Conservation (phyloP, 2,113 vertebrate species). For the Vanacampus margaritifer region DNA sequence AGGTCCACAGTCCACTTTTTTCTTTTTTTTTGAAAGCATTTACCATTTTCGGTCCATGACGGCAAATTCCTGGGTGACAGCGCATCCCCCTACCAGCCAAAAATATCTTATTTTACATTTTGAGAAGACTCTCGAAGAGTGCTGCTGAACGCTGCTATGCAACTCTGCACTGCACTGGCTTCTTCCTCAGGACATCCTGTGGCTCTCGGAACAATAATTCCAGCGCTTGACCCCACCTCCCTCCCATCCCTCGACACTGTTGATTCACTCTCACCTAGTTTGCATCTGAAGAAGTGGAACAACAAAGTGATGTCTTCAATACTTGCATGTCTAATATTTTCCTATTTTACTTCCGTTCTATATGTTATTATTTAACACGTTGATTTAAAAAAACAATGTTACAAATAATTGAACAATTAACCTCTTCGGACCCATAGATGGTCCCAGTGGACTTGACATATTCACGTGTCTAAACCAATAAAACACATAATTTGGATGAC, state of each 20-base stretch:
- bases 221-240: slow-evolving; percentile 30
- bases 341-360: background rate
- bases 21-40: slow-evolving; percentile 2
- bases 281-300: background rate
- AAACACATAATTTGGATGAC: too few relatives aligned
- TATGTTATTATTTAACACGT: too few relatives aligned
- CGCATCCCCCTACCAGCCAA: background rate
- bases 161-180: slow-evolving; percentile 59
- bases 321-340: background rate
- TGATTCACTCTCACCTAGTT: slow-evolving; percentile 6
- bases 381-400: too few relatives aligned
- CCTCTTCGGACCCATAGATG: too few relatives aligned
- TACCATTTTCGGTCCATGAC: slow-evolving; percentile 36
- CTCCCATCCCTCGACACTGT: background rate
- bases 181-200: slow-evolving; percentile 99
- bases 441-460: too few relatives aligned
- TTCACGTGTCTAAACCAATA: too few relatives aligned
- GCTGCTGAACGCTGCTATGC: slow-evolving; percentile 45
- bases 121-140: slow-evolving; percentile 35
- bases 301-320: background rate
- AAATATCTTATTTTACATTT: slow-evolving; percentile 1
- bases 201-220: slow-evolving; percentile 78
- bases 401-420: too few relatives aligned
- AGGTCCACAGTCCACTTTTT: too few relatives aligned
- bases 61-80: slow-evolving; percentile 2